These are phyloP conservation scores for Tapirus terrestris DNA, from an alignment of 2,113 vertebrate species.

Conservation along the genomic window DNA sequence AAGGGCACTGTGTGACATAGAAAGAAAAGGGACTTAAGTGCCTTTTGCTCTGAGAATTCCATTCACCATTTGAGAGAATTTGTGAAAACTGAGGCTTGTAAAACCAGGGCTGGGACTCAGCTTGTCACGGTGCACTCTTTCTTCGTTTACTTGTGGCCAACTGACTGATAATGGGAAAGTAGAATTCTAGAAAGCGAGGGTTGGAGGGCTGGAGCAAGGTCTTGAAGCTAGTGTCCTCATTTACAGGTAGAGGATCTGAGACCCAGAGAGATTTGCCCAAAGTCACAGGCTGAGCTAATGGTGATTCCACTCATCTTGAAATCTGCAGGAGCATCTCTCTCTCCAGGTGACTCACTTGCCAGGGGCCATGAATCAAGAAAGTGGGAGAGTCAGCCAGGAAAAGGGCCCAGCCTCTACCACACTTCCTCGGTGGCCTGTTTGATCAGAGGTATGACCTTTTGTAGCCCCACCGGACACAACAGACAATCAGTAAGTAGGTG, in stretches of 20 bases:
- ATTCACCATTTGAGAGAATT: background rate
- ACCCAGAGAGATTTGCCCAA: background rate
- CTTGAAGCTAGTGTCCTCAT: background rate
- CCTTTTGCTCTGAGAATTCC: background rate
- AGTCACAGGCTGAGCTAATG: background rate
- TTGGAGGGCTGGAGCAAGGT: background rate
- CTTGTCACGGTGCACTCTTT: background rate
- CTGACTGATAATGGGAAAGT: background rate
- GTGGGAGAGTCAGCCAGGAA: background rate
- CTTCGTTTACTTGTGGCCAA: background rate
- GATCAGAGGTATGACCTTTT: background rate
- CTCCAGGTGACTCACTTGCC: background rate
- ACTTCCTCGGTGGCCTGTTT: background rate
- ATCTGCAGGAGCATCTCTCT: background rate
- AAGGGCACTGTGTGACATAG: background rate
- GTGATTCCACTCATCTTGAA: background rate
- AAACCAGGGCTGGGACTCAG: background rate
- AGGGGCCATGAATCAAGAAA: background rate
- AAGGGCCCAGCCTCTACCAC: accelerated
- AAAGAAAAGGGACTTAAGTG: background rate
- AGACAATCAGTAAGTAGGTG: accelerated
- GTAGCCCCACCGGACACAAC: background rate
- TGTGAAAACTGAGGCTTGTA: background rate
- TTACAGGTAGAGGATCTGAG: background rate
- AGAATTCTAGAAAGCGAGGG: background rate